phyloP scores from a whole-genome alignment of 2,797 vertebrate genomes.

The Clarias laeviceps region DNA sequence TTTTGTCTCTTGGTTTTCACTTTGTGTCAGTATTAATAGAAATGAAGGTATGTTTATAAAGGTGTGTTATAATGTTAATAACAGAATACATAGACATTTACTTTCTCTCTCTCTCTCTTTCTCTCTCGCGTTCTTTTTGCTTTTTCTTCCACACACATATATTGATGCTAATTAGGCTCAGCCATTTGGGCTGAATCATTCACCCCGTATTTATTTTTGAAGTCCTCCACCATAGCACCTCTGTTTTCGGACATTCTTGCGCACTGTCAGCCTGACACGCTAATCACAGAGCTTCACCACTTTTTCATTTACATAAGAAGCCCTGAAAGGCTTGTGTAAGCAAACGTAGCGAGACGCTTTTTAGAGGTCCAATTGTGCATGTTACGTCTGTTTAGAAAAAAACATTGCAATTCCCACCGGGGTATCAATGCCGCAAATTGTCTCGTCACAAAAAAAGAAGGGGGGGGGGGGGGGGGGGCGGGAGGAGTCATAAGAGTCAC shows the following conservation, averaged over 20 bases:
- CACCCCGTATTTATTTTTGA: conserved; percentile 74
- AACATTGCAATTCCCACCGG: conserved; percentile 19
- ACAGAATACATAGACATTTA: conserved; percentile 32
- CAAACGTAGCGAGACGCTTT: conserved; percentile 46
- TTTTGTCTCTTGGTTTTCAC: conserved; percentile 70
- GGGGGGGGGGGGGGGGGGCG: not conserved
- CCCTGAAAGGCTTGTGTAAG: conserved; percentile 77
- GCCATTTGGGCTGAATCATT: conserved; percentile 68
- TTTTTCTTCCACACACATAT: conserved; percentile 44
- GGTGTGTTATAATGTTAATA: conserved; percentile 67
- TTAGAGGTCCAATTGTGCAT: conserved; percentile 42
- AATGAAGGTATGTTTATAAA: conserved; percentile 69
- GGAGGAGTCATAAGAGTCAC: conserved; percentile 66
- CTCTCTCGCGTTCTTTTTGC: not conserved
- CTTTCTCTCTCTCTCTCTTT: not conserved
- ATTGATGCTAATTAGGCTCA: conserved; percentile 65
- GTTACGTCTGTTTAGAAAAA: conserved; percentile 46
- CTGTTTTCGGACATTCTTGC: conserved; percentile 62
- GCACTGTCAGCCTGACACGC: conserved; percentile 54
- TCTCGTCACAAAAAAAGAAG: conserved; percentile 37
- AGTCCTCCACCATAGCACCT: conserved; percentile 63
- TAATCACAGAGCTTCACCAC: conserved; percentile 70
- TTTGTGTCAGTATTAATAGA: conserved; percentile 67
- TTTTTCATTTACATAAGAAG: conserved; percentile 74
- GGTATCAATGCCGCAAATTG: conserved; percentile 36